Percentiles rank a stretch among this genome's conserved stretches.
These are phyloP conservation scores for Drosophila insularis DNA, from an alignment of 1,140 invertebrate species.

Conservation along the genomic window DNA sequence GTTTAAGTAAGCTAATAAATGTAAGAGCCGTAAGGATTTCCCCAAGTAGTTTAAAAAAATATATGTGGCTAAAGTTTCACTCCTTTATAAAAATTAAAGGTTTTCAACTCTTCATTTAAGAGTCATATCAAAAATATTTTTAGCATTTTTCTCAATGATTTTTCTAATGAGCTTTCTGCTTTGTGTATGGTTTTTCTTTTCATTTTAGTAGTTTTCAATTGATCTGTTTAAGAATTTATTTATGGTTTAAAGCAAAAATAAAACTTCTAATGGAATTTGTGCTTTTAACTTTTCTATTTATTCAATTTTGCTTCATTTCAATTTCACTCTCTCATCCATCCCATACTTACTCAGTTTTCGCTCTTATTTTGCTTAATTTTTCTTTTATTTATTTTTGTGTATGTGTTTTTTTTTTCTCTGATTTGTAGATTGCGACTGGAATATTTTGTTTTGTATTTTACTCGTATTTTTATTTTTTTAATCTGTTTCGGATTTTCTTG, in stretches of 20 bases:
- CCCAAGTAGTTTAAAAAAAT: neutral
- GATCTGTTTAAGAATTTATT: no score
- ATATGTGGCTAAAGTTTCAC: neutral
- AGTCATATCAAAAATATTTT: no score
- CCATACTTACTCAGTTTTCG: neutral
- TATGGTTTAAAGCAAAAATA: neutral
- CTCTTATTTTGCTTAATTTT: conserved; percentile 12
- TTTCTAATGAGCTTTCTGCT: no score
- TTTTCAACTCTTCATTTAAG: no score
- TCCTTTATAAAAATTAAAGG: no score
- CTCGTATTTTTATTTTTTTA: neutral
- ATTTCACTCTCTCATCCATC: neutral
- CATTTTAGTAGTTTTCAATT: no score
- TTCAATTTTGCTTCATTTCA: conserved; percentile 9
- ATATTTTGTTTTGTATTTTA: conserved; percentile 9
- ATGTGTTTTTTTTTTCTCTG: conserved; percentile 13
- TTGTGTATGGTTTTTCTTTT: no score
- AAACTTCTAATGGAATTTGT: neutral
- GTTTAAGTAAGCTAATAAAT: conserved; percentile 5
- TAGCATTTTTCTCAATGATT: no score
- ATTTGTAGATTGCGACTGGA: conserved; percentile 10
- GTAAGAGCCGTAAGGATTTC: neutral
- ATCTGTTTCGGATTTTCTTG: neutral
- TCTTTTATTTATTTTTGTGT: conserved; percentile 15
- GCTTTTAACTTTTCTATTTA: neutral